Evolutionary conservation across 1,140 invertebrate species (phyloP), one percentile per base, ranked within the genome.

Genomic region (Dendroctonus valens): DNA sequence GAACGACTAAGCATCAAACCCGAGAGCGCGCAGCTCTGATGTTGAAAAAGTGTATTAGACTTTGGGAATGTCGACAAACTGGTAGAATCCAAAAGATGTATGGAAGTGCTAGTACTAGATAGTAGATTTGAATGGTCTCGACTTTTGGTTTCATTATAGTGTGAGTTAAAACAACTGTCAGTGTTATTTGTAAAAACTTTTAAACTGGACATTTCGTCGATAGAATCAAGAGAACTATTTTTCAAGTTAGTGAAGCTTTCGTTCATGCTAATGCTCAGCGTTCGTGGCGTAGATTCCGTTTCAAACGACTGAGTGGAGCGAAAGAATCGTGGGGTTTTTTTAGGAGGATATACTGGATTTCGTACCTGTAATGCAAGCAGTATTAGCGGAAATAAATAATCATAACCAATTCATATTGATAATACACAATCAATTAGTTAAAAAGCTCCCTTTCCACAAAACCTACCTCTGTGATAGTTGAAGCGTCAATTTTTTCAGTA

Each of bases 381-480:
- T 51, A 15, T 51, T 15, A 59, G 8, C 9, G 8, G 50, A 26
- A 11, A 40, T 37, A 11, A 11, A 11, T 6, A 7, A 51, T 11
- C 38, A 55, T n/a, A 14, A 52, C 26, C 8, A 52, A 8, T 26
- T 52, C 8, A 15, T n/a, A n/a, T 52, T 52, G 9, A 52, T 26
- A 52, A 26, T 14, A 52, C 60, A 53, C 48, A 44, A 62, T 41
- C 41, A 46, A 52, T 39, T 8, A 11, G 42, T 12, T 11, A 46
- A 46, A 39, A 9, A 14, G 51, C 51, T 8, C 15, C 57, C 12
- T 57, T 53, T 41, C 63, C 67, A 39, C 11, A 62, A 39, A 38
- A 76, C 75, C 71, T 74, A 79, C 78, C 78, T 80, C 77, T 55
- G 76, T 77, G 63, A 76, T 67, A 26, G 78, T 80, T 9, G 76